Conservation (phyloP, 2,888 invertebrate genomes). For the Timandra comae region DNA sequence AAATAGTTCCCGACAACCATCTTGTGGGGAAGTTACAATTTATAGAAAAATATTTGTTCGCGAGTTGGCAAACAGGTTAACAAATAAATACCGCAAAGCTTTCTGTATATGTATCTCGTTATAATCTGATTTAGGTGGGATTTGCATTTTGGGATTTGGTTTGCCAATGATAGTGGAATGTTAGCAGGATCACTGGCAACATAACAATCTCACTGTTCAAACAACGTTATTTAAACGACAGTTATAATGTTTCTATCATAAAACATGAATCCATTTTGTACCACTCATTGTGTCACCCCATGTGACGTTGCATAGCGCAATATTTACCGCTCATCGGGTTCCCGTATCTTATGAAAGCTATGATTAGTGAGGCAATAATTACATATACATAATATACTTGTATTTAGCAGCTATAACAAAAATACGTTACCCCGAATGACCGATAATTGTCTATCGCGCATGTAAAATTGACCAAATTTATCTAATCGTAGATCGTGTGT, state of each 20-base stretch:
- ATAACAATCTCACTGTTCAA: conserved; percentile 40
- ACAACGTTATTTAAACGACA: conserved; percentile 8
- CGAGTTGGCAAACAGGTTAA: conserved; percentile 43
- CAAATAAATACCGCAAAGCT: conserved; percentile 34
- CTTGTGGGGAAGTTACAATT: conserved; percentile 53
- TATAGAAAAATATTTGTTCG: conserved; percentile 69
- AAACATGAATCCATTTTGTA: conserved; percentile 16
- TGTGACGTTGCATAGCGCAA: no score
- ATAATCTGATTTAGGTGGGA: conserved; percentile 61
- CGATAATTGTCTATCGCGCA: conserved; percentile 16
- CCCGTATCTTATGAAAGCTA: conserved; percentile 8
- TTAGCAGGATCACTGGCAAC: conserved; percentile 38
- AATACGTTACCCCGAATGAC: conserved; percentile 4
- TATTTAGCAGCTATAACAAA: background rate
- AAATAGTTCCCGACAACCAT: conserved; percentile 51
- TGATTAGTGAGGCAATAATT: conserved; percentile 21
- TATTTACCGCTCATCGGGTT: no score
- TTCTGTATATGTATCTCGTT: conserved; percentile 21
- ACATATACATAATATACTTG: conserved; percentile 23
- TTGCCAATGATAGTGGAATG: conserved; percentile 67
- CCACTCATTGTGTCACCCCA: conserved; percentile 14
- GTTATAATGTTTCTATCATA: conserved; percentile 22
- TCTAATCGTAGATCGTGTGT: conserved; percentile 40
- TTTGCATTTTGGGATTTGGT: conserved; percentile 56
- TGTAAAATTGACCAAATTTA: conserved; percentile 27